Conservation (phyloP, 2,888 invertebrate species). For the Stenoptilia bipunctidactyla region DNA sequence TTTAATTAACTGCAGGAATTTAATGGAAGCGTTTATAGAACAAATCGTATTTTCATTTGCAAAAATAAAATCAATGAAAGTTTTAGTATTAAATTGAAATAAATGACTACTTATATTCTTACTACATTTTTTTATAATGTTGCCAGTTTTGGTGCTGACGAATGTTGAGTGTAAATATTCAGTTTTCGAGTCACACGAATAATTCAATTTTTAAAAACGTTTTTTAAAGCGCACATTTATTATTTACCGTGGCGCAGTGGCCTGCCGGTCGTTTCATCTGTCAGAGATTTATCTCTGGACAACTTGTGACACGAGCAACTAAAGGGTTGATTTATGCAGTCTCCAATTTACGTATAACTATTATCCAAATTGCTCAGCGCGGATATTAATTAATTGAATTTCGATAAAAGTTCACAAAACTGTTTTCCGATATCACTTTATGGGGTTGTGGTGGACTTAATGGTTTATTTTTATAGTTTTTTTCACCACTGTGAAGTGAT, state of each 20-base stretch:
- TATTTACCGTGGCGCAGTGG: constrained; percentile 21
- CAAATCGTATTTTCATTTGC: constrained; percentile 33
- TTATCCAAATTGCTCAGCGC: too few species aligned
- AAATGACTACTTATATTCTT: neutral
- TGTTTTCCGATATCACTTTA: too few species aligned
- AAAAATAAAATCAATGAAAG: neutral
- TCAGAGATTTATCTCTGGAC: constrained; percentile 31
- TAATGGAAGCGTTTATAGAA: constrained; percentile 40
- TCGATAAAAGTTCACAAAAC: too few species aligned
- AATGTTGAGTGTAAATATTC: neutral
- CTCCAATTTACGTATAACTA: neutral
- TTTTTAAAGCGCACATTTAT: constrained; percentile 20
- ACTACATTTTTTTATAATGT: neutral
- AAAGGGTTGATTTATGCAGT: neutral
- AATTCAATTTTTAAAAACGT: constrained; percentile 5
- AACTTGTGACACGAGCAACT: neutral
- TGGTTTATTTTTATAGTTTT: too few species aligned
- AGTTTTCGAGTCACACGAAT: neutral
- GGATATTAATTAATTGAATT: too few species aligned
- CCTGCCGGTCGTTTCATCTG: constrained; percentile 29
- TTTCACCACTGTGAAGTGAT: too few species aligned
- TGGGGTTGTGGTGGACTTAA: too few species aligned
- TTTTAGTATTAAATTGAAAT: neutral
- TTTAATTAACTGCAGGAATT: constrained; percentile 62
- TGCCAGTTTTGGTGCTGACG: neutral